Evolutionary conservation across 30 jellyfish, hydroid and myxozoan genomes (phyloP).

Genomic region (Turritopsis rubra): DNA sequence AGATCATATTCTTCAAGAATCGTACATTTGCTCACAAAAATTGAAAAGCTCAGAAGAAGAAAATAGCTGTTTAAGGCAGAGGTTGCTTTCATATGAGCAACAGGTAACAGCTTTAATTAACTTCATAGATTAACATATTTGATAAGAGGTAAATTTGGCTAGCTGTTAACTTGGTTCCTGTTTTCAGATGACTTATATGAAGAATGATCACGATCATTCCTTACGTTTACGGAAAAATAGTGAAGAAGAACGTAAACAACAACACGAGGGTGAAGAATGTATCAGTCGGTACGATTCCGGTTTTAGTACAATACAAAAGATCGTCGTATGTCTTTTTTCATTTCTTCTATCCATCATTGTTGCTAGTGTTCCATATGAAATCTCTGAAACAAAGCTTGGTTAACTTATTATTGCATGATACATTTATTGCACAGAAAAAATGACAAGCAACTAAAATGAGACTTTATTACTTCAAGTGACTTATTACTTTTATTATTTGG

Average conservation of each 20-base stretch:
- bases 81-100: slow-evolving; percentile 34
- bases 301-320: neutral
- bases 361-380: too few relatives aligned
- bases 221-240: slow-evolving; percentile 62
- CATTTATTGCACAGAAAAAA: too few relatives aligned
- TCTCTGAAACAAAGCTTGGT: too few relatives aligned
- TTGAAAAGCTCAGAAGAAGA: slow-evolving; percentile 34
- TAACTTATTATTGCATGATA: too few relatives aligned
- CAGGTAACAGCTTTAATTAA: slow-evolving; percentile 35
- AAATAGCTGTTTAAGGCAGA: slow-evolving; percentile 26
- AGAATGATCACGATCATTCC: slow-evolving; percentile 69
- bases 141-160: neutral
- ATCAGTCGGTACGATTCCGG: slow-evolving; percentile 5
- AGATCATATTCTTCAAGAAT: slow-evolving; percentile 48
- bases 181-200: neutral
- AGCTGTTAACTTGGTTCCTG: neutral
- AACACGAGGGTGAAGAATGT: slow-evolving; percentile 40
- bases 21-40: slow-evolving; percentile 40
- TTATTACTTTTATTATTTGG: too few relatives aligned
- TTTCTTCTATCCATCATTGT: too few relatives aligned
- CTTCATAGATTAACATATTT: too few relatives aligned
- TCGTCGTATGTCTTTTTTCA: neutral
- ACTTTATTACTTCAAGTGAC: too few relatives aligned
- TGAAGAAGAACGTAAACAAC: slow-evolving; percentile 68
- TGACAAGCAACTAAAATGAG: too few relatives aligned